Percentiles rank a stretch among this genome's conserved stretches.
phyloP scores from a whole-genome alignment of 2,797 vertebrate species.

The Gymnopithys bicolor region DNA sequence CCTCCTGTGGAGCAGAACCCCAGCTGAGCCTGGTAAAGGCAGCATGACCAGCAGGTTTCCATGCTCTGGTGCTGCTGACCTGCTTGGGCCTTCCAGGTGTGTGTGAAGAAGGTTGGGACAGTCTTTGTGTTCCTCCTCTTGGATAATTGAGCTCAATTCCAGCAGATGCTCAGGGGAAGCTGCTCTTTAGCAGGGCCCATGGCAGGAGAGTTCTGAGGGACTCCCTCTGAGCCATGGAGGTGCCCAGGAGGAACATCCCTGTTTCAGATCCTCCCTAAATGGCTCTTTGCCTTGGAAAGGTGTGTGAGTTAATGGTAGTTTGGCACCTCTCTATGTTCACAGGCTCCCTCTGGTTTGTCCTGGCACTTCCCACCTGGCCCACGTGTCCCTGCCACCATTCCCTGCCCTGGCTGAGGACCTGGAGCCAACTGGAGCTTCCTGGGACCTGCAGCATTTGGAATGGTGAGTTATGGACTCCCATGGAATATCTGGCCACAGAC shows the following conservation, averaged over 20 bases:
- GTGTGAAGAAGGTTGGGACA: not conserved
- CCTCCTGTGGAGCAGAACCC: not conserved
- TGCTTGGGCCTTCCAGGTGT: not conserved
- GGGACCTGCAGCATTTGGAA: constrained; percentile 10
- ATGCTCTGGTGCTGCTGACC: not conserved
- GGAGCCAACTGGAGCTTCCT: constrained; percentile 8
- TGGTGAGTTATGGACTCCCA: constrained; percentile 52
- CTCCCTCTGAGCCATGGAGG: too few species aligned
- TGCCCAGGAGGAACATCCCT: constrained; percentile 16
- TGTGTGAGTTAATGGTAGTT: constrained; percentile 56
- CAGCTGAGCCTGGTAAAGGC: not conserved
- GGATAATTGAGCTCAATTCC: not conserved
- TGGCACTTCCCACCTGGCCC: constrained; percentile 51
- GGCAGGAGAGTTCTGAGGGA: not conserved
- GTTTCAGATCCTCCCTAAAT: constrained; percentile 33
- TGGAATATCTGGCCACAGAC: constrained; percentile 31
- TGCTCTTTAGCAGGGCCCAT: not conserved
- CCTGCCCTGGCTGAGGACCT: constrained; percentile 7
- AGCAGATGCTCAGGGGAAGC: not conserved
- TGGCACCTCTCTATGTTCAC: constrained; percentile 48
- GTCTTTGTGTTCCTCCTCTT: not conserved
- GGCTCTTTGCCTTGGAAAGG: constrained; percentile 12
- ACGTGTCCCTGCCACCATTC: constrained; percentile 18
- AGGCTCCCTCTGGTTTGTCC: constrained; percentile 35
- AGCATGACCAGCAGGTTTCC: not conserved